Conservation (phyloP, 1,140 invertebrate genomes). For the Glossosoma conforme region DNA sequence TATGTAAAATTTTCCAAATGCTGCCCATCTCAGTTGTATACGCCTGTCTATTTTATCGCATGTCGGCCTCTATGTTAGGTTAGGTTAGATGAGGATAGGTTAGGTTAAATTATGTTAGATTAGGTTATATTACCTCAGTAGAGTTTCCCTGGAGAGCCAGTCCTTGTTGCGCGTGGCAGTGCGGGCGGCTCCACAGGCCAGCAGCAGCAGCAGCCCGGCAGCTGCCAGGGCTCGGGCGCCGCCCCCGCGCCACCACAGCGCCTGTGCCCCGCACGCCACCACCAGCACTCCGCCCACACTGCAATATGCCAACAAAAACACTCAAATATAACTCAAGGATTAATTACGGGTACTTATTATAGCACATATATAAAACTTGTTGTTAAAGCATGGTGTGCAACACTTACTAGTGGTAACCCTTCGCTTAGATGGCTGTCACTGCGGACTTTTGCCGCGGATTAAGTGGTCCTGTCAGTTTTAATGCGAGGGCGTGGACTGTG, state of each 20-base stretch:
- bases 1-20: too few relatives aligned
- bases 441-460: too few relatives aligned
- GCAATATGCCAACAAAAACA: constrained; percentile 33
- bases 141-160: constrained; percentile 72
- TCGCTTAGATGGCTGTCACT: too few relatives aligned
- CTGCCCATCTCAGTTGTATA: too few relatives aligned
- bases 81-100: too few relatives aligned
- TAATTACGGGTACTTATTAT: background rate
- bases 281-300: constrained; percentile 65
- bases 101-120: background rate
- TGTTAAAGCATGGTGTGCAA: background rate
- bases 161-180: constrained; percentile 69
- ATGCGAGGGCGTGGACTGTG: too few relatives aligned
- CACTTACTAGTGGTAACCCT: too few relatives aligned
- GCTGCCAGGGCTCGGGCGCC: constrained; percentile 38
- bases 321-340: constrained; percentile 1
- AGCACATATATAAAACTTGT: background rate
- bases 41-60: too few relatives aligned
- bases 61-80: too few relatives aligned
- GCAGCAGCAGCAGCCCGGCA: constrained; percentile 50
- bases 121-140: constrained; percentile 56
- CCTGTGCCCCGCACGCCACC: constrained; percentile 57
- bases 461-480: too few relatives aligned
- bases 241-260: constrained; percentile 53
- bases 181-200: constrained; percentile 58